Evolutionary conservation across 92 coral and sea anemone species (phyloP).

Genomic region (Nematostella vectensis): DNA sequence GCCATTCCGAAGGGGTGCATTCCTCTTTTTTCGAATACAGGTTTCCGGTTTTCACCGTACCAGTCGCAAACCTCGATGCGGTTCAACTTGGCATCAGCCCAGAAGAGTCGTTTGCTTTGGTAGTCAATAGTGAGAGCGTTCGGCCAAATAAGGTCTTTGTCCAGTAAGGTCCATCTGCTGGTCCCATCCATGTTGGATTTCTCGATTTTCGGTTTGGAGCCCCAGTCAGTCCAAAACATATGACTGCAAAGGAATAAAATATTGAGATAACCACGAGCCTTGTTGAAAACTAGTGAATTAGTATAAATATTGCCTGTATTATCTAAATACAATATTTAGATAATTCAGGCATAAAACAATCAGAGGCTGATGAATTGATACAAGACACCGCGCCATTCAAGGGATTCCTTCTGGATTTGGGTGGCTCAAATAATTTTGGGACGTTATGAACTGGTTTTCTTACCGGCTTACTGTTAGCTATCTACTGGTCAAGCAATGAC

Average conservation of each 20-base stretch:
- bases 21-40: constrained; percentile 15
- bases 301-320: not conserved
- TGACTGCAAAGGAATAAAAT: constrained; percentile 17
- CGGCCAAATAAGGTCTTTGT: constrained; percentile 29
- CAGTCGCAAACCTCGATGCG: constrained; percentile 25
- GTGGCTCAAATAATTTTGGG: too few relatives aligned
- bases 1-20: constrained; percentile 60
- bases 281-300: not conserved
- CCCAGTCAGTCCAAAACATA: constrained; percentile 84
- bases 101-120: constrained; percentile 33
- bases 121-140: constrained; percentile 39
- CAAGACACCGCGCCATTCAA: too few relatives aligned
- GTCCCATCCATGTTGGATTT: constrained; percentile 55
- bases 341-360: too few relatives aligned
- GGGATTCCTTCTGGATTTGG: too few relatives aligned
- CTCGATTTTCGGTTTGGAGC: constrained; percentile 33
- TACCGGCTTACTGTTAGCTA: too few relatives aligned
- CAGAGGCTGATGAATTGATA: too few relatives aligned
- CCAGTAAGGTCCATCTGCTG: constrained; percentile 19
- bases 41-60: constrained; percentile 33
- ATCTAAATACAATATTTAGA: not conserved
- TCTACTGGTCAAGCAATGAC: too few relatives aligned
- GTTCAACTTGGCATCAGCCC: constrained; percentile 35
- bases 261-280: not conserved
- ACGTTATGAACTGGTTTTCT: too few relatives aligned